These are phyloP conservation scores for Gerris lacustris DNA, from an alignment of 2,888 invertebrate species.

Conservation along the genomic window DNA sequence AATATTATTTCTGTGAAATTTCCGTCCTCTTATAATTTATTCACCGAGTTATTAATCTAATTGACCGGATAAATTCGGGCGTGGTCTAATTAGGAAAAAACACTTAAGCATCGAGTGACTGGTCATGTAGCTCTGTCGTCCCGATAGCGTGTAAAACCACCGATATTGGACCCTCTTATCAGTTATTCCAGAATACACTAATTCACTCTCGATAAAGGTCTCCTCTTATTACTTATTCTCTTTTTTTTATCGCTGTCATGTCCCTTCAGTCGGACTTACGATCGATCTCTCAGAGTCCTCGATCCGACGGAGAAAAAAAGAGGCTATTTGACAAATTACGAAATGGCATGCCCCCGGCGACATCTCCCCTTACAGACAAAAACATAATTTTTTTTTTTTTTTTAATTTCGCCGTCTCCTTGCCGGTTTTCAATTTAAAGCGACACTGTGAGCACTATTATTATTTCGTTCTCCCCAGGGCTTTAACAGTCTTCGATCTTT, in stretches of 20 bases:
- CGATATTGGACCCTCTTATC: slow-evolving; percentile 8
- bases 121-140: slow-evolving; percentile 22
- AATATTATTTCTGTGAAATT: too few relatives aligned
- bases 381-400: neutral
- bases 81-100: slow-evolving; percentile 23
- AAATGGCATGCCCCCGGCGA: slow-evolving; percentile 23
- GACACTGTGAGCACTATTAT: neutral
- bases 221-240: too few relatives aligned
- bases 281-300: neutral
- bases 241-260: too few relatives aligned
- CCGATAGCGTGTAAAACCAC: slow-evolving; percentile 22
- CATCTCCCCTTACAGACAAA: neutral
- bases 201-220: too few relatives aligned
- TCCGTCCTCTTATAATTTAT: slow-evolving; percentile 10
- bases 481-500: neutral
- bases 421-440: neutral
- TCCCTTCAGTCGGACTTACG: too few relatives aligned
- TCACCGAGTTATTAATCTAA: slow-evolving; percentile 24
- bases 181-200: too few relatives aligned
- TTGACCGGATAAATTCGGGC: slow-evolving; percentile 23
- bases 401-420: neutral
- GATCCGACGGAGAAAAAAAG: neutral
- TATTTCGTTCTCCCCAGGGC: neutral
- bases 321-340: slow-evolving; percentile 25
- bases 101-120: neutral